A percentile compares a stretch with the other conserved stretches of the same genome.
Evolutionary conservation across 2,113 vertebrate species (phyloP).

Genomic region (Ciconia boyciana): DNA sequence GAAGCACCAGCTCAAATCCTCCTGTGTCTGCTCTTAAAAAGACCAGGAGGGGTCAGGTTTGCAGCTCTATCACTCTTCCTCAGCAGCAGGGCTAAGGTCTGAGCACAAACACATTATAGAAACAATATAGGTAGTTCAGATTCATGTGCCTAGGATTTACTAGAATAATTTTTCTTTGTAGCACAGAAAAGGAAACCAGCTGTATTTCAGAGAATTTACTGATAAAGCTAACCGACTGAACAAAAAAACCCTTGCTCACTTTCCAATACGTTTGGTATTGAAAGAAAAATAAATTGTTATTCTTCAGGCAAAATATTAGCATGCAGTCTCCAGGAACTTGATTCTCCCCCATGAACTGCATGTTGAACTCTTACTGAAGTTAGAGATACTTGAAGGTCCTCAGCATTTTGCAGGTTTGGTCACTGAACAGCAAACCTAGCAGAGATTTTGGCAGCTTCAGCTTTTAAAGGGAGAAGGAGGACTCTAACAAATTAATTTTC

Average conservation of each 20-base stretch:
- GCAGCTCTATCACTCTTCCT: not conserved
- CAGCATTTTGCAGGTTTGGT: not conserved
- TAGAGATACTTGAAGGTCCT: not conserved
- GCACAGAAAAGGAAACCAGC: not conserved
- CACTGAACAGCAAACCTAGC: not conserved
- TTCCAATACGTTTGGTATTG: not conserved
- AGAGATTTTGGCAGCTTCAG: not conserved
- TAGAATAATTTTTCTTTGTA: not conserved
- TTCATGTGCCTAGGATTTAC: not conserved
- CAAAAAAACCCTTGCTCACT: accelerated
- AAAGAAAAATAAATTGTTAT: not conserved
- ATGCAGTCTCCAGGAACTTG: not conserved
- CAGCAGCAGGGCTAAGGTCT: not conserved
- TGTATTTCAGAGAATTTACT: not conserved
- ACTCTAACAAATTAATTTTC: not conserved
- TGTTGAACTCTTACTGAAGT: not conserved
- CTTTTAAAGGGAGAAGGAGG: not conserved
- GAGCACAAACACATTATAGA: not conserved
- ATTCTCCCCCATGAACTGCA: not conserved
- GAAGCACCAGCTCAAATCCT: not conserved
- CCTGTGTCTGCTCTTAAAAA: not conserved
- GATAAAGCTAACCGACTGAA: not conserved
- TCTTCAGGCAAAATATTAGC: not conserved
- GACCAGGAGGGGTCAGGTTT: constrained; percentile 23
- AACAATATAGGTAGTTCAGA: not conserved